Evolutionary conservation across 2,113 vertebrate species (phyloP).

Genomic region (Sigmodon hispidus): DNA sequence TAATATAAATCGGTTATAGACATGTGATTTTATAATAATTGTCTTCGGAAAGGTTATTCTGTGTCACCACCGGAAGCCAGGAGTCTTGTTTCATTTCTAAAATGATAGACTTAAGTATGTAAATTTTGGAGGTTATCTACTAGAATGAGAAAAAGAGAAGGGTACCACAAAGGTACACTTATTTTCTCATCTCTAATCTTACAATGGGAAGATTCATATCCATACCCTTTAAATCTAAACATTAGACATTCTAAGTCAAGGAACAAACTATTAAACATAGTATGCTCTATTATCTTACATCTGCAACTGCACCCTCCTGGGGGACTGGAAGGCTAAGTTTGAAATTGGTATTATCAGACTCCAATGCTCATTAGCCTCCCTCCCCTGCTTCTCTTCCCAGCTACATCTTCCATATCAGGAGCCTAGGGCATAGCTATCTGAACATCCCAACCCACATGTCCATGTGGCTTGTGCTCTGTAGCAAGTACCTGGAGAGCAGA

Average conservation of each 20-base stretch:
- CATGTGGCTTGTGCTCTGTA: background rate
- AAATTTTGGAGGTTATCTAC: background rate
- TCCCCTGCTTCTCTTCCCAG: background rate
- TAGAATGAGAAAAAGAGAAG: background rate
- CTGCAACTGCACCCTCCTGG: background rate
- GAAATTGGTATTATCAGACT: conserved; percentile 10
- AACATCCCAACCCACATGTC: background rate
- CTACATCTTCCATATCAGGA: background rate
- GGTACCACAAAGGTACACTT: too few species aligned
- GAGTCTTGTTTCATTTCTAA: background rate
- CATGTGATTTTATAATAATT: background rate
- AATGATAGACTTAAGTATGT: background rate
- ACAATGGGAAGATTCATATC: background rate
- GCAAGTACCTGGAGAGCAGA: background rate
- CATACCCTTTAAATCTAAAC: background rate
- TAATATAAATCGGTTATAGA: background rate
- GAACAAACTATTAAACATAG: background rate
- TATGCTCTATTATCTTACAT: background rate
- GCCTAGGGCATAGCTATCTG: background rate
- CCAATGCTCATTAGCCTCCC: background rate
- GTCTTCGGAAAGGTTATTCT: background rate
- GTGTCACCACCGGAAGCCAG: background rate
- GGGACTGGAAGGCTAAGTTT: background rate
- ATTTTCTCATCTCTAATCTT: background rate
- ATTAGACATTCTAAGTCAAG: background rate